phyloP scores from a whole-genome alignment of 2,797 vertebrate genomes.

The Spondyliosoma cantharus region DNA sequence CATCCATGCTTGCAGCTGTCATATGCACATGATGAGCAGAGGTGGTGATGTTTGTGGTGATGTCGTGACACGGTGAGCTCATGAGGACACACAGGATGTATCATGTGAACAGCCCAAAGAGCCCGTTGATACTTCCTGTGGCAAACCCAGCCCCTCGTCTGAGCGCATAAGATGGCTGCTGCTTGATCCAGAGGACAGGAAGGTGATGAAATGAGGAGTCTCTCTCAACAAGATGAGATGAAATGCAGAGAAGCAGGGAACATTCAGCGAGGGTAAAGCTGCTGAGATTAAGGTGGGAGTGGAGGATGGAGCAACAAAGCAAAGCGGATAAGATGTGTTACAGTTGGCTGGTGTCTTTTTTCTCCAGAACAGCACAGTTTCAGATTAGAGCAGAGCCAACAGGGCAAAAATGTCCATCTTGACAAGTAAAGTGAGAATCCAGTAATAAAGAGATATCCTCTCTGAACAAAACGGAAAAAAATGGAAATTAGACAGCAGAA shows the following conservation, averaged over 20 bases:
- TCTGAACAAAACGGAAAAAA: neutral
- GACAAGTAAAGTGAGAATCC: constrained; percentile 10
- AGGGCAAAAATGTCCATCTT: constrained; percentile 9
- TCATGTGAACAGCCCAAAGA: constrained; percentile 42
- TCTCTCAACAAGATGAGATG: constrained; percentile 32
- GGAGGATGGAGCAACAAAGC: constrained; percentile 42
- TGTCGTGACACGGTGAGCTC: constrained; percentile 22
- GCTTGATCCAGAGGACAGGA: constrained; percentile 29
- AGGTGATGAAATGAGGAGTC: constrained; percentile 44
- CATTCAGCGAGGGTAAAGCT: constrained; percentile 33
- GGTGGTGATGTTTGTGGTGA: constrained; percentile 8
- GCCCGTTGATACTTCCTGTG: constrained; percentile 26
- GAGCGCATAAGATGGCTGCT: constrained; percentile 59
- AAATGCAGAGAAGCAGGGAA: constrained; percentile 33
- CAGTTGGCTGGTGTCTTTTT: constrained; percentile 23
- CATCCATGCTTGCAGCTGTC: constrained; percentile 8
- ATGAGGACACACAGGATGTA: constrained; percentile 24
- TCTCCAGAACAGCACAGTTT: constrained; percentile 20
- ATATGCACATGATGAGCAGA: neutral
- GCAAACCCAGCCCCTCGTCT: neutral
- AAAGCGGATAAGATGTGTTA: constrained; percentile 29
- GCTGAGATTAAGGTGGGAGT: constrained; percentile 31
- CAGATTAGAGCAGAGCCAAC: constrained; percentile 20
- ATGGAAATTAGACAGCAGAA: neutral
- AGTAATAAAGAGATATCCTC: neutral